These are phyloP conservation scores for Sebastes wilsoni DNA, from an alignment of 2,797 vertebrate species.

Conservation along the genomic window DNA sequence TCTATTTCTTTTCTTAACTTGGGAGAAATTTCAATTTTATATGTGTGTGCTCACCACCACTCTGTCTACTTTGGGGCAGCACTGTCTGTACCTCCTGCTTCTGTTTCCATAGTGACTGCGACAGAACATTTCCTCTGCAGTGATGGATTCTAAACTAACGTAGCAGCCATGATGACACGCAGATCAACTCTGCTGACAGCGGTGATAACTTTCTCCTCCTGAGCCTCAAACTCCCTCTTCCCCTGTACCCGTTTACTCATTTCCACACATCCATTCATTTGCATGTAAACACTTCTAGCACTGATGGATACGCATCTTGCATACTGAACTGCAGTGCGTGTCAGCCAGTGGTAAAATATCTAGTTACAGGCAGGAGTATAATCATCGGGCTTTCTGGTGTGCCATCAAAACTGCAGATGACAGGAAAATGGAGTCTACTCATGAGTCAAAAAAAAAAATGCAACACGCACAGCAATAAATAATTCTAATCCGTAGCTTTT, in stretches of 20 bases:
- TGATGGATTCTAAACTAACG: constrained; percentile 77
- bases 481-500: constrained; percentile 66
- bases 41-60: constrained; percentile 54
- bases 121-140: constrained; percentile 72
- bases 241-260: constrained; percentile 24
- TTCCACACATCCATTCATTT: constrained; percentile 44
- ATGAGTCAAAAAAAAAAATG: constrained; percentile 56
- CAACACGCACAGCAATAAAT: constrained; percentile 64
- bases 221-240: constrained; percentile 31
- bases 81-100: constrained; percentile 75
- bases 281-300: constrained; percentile 57
- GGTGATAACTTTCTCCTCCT: constrained; percentile 65
- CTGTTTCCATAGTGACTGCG: constrained; percentile 81
- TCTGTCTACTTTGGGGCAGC: constrained; percentile 58
- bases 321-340: constrained; percentile 15
- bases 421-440: constrained; percentile 60
- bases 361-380: constrained; percentile 38
- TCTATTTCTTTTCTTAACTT: constrained; percentile 64
- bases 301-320: constrained; percentile 48
- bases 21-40: constrained; percentile 72
- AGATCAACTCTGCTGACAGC: constrained; percentile 76
- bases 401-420: constrained; percentile 63
- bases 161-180: constrained; percentile 69
- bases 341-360: constrained; percentile 58
- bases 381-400: constrained; percentile 52